These are phyloP conservation scores for Chelonoidis abingdonii DNA, from an alignment of 2,113 vertebrate genomes.

Conservation along the genomic window DNA sequence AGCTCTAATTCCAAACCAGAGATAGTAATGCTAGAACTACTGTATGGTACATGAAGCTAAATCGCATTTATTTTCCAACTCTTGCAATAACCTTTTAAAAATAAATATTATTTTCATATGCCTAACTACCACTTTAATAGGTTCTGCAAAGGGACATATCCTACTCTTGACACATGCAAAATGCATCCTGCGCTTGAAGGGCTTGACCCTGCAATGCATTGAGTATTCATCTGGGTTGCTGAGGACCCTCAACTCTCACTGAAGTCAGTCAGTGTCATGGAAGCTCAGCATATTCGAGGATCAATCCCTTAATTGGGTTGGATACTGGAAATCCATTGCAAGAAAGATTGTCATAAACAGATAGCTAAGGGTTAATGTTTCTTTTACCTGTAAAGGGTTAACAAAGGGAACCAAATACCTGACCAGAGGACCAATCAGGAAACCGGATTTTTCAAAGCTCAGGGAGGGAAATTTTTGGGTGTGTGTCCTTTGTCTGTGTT, in stretches of 20 bases:
- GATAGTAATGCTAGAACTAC: neutral
- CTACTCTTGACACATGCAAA: neutral
- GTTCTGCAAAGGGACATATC: neutral
- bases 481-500: no score
- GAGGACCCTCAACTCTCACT: neutral
- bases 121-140: neutral
- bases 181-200: neutral
- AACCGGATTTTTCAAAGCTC: no score
- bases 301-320: neutral
- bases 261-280: neutral
- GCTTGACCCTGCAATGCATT: neutral
- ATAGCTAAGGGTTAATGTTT: no score
- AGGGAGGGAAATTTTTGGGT: no score
- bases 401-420: no score
- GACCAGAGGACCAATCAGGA: no score
- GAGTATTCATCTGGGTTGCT: neutral
- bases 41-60: neutral
- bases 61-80: neutral
- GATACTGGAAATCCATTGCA: neutral
- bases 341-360: neutral
- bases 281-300: neutral
- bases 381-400: no score
- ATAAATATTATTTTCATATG: neutral
- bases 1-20: neutral
- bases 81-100: neutral